Percentiles rank a stretch among this genome's conserved stretches.
phyloP scores from a whole-genome alignment of 2,797 vertebrate species.

The Dallia pectoralis region DNA sequence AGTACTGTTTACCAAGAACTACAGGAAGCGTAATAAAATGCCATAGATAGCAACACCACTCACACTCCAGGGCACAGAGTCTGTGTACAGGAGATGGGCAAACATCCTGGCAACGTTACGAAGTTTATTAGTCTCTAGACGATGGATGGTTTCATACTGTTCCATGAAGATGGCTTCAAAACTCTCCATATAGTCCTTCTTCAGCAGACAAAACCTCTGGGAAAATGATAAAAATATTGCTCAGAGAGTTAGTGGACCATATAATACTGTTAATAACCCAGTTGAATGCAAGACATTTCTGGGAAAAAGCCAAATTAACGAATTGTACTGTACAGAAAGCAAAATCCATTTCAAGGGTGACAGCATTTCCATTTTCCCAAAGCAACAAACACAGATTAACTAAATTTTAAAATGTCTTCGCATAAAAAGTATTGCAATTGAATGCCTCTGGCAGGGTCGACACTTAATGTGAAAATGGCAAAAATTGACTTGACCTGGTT shows the following conservation, averaged over 20 bases:
- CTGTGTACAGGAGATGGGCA: constrained; percentile 94
- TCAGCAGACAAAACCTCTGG: constrained; percentile 94
- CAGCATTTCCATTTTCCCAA: not conserved
- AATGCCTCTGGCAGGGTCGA: no score
- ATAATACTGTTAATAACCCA: not conserved
- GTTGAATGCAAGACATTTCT: not conserved
- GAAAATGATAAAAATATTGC: constrained; percentile 17
- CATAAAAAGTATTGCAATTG: not conserved
- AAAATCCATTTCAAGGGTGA: not conserved
- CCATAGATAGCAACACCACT: constrained; percentile 55
- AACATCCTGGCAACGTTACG: constrained; percentile 97
- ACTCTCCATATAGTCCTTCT: constrained; percentile 98
- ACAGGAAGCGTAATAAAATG: not conserved
- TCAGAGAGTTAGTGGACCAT: not conserved
- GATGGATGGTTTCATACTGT: constrained; percentile 96
- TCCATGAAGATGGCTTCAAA: constrained; percentile 96
- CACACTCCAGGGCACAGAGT: constrained; percentile 97
- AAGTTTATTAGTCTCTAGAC: constrained; percentile 97
- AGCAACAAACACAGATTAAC: not conserved
- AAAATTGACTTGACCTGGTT: no score
- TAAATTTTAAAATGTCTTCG: not conserved
- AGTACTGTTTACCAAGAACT: no score
- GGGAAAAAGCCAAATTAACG: not conserved
- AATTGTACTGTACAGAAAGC: not conserved
- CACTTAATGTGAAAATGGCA: no score